Base-by-base conservation (phyloP, 2,888 invertebrate species). In the Anodontia alba region DNA sequence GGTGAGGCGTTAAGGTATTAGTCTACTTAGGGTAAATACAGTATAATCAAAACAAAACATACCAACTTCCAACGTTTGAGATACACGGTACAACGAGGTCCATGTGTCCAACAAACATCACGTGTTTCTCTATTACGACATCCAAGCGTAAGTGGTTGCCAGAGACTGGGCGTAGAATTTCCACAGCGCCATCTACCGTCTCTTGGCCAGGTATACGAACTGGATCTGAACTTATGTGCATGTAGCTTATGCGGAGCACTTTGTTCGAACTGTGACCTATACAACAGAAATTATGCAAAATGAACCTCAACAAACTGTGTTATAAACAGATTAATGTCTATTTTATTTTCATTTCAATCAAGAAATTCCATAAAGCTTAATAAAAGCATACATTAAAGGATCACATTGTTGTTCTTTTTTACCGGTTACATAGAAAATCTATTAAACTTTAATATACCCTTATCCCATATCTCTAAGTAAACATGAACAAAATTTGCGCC, bases 191-290 rank as follows among this genome's bases (percentile, higher is more conserved):
- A n/a, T 38, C 43, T 1, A 75, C 78, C 0, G 76, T 76, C 33
- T 80, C 80, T 29, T 62, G 68, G 12, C 83, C 83, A 31, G 83
- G 83, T 12, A 83, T 78, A 29, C 67, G 73, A 2, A 83, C 57
- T n/a, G 83, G 83, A 54, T 83, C 80, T 26, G 66, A 12, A 26
- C 57, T 76, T 10, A 83, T 38, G 12, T 73, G 76, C 5, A 62
- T 72, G 66, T 80, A 57, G n/a, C 62, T 62, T n/a, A 83, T 54
- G 33, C 78, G 83, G 7, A 80, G 20, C 10, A 80, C 42, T 36
- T 78, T 62, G 20, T 62, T 62, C 15, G 62, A 33, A 33, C 62
- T 62, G 62, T 62, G 10, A 33, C 33, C 62, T 62, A 33, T 8
- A 54, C 1, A 26, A 5, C 3, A 54, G 23, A 12, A 38, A 38